Evolutionary conservation across 2,797 vertebrate species (phyloP).

Genomic region (Diplodus puntazzo): DNA sequence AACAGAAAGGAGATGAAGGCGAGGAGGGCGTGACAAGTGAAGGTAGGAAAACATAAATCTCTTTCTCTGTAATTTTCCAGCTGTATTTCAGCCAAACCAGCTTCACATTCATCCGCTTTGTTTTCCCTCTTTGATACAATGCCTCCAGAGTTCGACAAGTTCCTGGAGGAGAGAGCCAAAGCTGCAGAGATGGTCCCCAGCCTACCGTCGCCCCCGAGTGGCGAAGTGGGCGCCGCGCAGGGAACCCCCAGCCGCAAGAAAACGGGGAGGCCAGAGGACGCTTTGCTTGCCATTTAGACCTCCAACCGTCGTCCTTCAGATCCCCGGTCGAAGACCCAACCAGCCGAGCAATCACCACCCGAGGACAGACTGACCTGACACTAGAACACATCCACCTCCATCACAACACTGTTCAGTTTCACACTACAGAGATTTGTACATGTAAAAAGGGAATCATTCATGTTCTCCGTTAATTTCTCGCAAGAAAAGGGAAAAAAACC

Average conservation of each 20-base stretch:
- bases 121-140: background rate
- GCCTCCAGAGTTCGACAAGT: conserved; percentile 95
- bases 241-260: conserved; percentile 89
- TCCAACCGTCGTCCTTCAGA: conserved; percentile 28
- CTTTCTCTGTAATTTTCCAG: background rate
- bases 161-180: conserved; percentile 98
- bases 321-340: conserved; percentile 48
- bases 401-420: conserved; percentile 20
- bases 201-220: conserved; percentile 89
- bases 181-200: conserved; percentile 92
- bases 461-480: conserved; percentile 16
- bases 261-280: conserved; percentile 89
- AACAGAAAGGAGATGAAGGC: conserved; percentile 93
- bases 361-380: conserved; percentile 57
- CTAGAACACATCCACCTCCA: conserved; percentile 50
- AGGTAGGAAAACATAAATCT: conserved; percentile 83
- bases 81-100: background rate
- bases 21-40: conserved; percentile 99
- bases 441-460: conserved; percentile 38
- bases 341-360: conserved; percentile 61
- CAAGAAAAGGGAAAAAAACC: conserved; percentile 18
- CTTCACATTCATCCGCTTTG: background rate
- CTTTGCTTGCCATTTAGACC: conserved; percentile 91
- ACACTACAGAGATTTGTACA: conserved; percentile 52
- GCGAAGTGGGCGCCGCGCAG: conserved; percentile 80